Base-by-base conservation (phyloP, 2,797 vertebrate genomes). In the Benthosema pterotum region DNA sequence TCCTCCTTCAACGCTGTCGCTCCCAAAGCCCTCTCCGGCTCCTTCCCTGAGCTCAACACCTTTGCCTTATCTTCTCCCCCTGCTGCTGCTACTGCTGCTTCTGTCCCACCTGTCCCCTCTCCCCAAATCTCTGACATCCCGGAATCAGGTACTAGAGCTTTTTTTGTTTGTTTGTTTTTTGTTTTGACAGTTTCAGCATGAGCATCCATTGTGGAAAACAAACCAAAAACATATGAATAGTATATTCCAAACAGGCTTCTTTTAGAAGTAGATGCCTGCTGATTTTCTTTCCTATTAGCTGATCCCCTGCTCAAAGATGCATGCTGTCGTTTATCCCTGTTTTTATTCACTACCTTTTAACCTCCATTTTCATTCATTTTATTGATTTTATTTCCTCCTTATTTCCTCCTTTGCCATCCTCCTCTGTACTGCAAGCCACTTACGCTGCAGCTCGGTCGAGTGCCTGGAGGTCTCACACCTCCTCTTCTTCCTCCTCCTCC, bases 121-220 rank as follows among this genome's bases (percentile, higher is more conserved):
- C 48, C 71, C 11, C 1, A 63, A 25, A 65, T 68, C 42, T 67
- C 67, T 75, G 78, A 76, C 18, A 47, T 49, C 15, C 63, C 76
- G 15, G 59, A 77, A 52, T 69, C 86, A 92, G 65, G 68, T 93
- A 90, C 63, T 59, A 52, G 47, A 17, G 8, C 8, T 38, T 38
- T 38, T 38, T 38, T 38, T 38, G 2, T 38, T 38, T 38, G 1
- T 38, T 38, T 38, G 1, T 38, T 25, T 25, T 1, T 25, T 25
- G 3, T 3, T 25, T 38, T 2, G 32, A 9, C 32, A 7, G 32
- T 38, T 2, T 28, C 14, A 14, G 11, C 22, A 25, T 47, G 32
- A n/a, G n/a, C 11, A 7, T 38, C 32, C 32, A 38, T 7, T 7
- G 32, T n/a, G 32, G 8, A 38, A 38, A 38, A 11, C 32, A 38